Evolutionary conservation across 2,113 vertebrate species (phyloP), one percentile per base, ranked within the genome.

Genomic region (Crotalus helleri): DNA sequence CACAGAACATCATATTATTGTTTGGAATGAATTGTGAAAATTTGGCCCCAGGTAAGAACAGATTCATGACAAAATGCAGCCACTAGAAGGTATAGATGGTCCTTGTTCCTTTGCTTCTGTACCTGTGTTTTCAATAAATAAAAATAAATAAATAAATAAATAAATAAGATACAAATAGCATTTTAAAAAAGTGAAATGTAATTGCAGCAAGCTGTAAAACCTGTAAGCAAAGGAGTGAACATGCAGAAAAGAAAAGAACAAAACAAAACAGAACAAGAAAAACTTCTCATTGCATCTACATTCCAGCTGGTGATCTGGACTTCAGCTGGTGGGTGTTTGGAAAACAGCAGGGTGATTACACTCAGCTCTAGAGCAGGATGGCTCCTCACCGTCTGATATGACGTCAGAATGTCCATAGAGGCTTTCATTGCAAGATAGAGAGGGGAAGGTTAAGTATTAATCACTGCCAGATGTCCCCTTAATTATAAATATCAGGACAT

Each of bases 401-500:
- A 98, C 98, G 98, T 98, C 98, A 98, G 95, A 97, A 92, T 94
- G 98, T 98, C 98, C 97, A 96, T 94, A 94, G 96, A 57, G 61
- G 97, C 97, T 97, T 96, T 96, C 94, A 91, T 96, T 89, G 97
- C 96, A 90, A 98, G 98, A 98, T 97, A 98, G 97, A 95, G 96
- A 95, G 81, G 93, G 93, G 95, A 96, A 95, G 95, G 97, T 97
- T 97, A 97, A 97, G 97, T 97, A 94, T 96, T 98, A 98, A 98
- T 98, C 97, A 97, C 96, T 98, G 97, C 98, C 98, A 99, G 98
- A 98, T 99, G 98, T 97, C 97, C 97, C 21, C 33, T 96, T 97
- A 98, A 98, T 98, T 98, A 97, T 96, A 97, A 97, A 98, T 98
- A 98, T 98, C 98, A 97, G 98, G 97, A 97, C 97, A 95, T 96